Conservation (phyloP, 2,888 invertebrate species). For the Epistrophella euchroma region DNA sequence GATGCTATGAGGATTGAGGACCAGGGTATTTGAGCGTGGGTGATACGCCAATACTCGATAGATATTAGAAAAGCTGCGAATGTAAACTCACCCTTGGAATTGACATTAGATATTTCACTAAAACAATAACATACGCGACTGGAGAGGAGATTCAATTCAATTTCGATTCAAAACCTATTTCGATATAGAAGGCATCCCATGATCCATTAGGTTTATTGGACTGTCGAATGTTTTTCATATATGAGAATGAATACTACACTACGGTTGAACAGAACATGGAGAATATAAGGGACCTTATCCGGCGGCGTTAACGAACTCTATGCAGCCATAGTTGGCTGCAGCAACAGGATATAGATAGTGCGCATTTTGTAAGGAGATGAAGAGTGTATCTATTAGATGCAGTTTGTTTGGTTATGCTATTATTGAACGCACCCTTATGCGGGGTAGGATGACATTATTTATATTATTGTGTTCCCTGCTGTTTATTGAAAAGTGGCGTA, state of each 20-base stretch:
- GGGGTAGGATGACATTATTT: constrained; percentile 47
- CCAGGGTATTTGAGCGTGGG: constrained; percentile 12
- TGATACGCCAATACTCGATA: not conserved
- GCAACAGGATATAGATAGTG: constrained; percentile 44
- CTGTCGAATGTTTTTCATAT: constrained; percentile 46
- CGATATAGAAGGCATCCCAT: constrained; percentile 22
- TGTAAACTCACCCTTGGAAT: constrained; percentile 33
- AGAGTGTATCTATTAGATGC: constrained; percentile 67
- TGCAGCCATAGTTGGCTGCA: not conserved
- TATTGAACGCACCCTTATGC: constrained; percentile 61
- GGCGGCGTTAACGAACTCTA: not conserved
- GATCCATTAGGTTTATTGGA: constrained; percentile 69
- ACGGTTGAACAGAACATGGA: not conserved
- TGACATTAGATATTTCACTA: constrained; percentile 45
- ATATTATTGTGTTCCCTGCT: constrained; percentile 16
- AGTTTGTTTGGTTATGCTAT: constrained; percentile 61
- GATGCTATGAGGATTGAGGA: not conserved
- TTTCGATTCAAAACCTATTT: constrained; percentile 26
- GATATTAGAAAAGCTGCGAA: constrained; percentile 23
- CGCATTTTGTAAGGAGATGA: constrained; percentile 43
- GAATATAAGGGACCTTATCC: constrained; percentile 22
- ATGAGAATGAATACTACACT: too few relatives aligned
- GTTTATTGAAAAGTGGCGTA: constrained; percentile 30
- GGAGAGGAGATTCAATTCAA: constrained; percentile 54
- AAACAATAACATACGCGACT: constrained; percentile 60